These are phyloP conservation scores for Argynnis bischoffii DNA, from an alignment of 2,888 invertebrate genomes.

Conservation along the genomic window DNA sequence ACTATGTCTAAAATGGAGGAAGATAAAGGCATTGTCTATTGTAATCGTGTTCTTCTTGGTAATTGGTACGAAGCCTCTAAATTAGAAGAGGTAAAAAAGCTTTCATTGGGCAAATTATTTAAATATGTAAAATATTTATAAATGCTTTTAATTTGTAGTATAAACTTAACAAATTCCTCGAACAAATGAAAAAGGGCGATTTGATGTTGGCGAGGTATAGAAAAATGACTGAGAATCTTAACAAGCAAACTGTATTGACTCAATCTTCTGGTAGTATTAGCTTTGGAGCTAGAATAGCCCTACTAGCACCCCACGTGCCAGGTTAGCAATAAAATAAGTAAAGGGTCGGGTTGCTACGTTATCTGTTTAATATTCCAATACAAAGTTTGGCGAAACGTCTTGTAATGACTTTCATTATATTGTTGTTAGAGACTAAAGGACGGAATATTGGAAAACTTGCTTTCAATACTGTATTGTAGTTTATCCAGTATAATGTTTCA, in stretches of 20 bases:
- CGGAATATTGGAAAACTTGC: too few species aligned
- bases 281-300: slow-evolving; percentile 66
- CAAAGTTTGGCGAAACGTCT: slow-evolving; percentile 14
- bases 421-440: slow-evolving; percentile 1
- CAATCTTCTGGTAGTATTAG: slow-evolving; percentile 61
- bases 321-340: slow-evolving; percentile 47
- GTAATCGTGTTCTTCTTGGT: slow-evolving; percentile 67
- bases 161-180: slow-evolving; percentile 64
- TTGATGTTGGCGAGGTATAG: slow-evolving; percentile 70
- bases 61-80: slow-evolving; percentile 75
- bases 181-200: slow-evolving; percentile 74
- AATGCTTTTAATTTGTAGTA: slow-evolving; percentile 50
- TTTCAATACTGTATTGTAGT: too few species aligned
- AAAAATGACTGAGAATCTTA: slow-evolving; percentile 70
- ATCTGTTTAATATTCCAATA: slow-evolving; percentile 30
- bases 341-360: slow-evolving; percentile 23
- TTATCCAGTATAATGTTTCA: too few species aligned
- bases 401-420: slow-evolving; percentile 3
- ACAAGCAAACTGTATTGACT: slow-evolving; percentile 60
- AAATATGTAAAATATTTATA: slow-evolving; percentile 6
- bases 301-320: slow-evolving; percentile 68
- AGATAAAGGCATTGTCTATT: slow-evolving; percentile 70
- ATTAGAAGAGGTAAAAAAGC: slow-evolving; percentile 65
- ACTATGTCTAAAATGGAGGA: slow-evolving; percentile 53
- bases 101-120: neutral